Evolutionary conservation across 2,888 invertebrate genomes (phyloP), one percentile per base, ranked within the genome.

Genomic region (Drosophila ustulata): DNA sequence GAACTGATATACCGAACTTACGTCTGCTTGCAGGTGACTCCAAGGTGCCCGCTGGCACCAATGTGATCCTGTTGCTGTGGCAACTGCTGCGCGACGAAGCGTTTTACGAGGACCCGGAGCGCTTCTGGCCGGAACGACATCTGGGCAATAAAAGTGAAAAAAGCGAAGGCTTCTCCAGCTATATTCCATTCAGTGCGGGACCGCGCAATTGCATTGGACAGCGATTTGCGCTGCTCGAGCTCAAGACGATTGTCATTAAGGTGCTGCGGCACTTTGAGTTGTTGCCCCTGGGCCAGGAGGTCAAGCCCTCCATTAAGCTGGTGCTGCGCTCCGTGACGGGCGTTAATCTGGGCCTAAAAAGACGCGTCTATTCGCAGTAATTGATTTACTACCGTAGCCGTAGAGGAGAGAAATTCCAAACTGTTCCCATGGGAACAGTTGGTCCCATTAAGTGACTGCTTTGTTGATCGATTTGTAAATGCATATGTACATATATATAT

Each of bases 171-270:
- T 67, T 77, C 3, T 90, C 79, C 50, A 85, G 81, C 43, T 89
- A 86, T 68, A 89, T 92, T 69, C 92, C 92, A 0, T 92, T 92
- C 43, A 91, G 91, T 66, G 92, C 92, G 5, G 92, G 92, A 3
- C 94, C 94, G 0, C 93, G 95, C 52, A 95, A 92, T 66, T 92
- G 92, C 63, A 90, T 92, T 63, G 92, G 92, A 0, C 92, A 92
- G 49, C 88, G 87, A n/a, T 91, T 90, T 71, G 92, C 92, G 0
- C 49, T 89, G 47, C 71, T 89, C 6, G 91, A 92, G 67, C 75
- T 92, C 37, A 91, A 91, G 51, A 86, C 88, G 9, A 82, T 91
- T 26, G 45, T 92, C 4, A 82, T 83, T 3, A 90, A 91, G 50
- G 69, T 92, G 43, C 34, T 92, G 57, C 76, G 84, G 0, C 65